Percentiles rank a stretch among this genome's conserved stretches.
These are phyloP conservation scores for Cephus cinctus DNA, from an alignment of 1,140 invertebrate genomes.

Conservation along the genomic window DNA sequence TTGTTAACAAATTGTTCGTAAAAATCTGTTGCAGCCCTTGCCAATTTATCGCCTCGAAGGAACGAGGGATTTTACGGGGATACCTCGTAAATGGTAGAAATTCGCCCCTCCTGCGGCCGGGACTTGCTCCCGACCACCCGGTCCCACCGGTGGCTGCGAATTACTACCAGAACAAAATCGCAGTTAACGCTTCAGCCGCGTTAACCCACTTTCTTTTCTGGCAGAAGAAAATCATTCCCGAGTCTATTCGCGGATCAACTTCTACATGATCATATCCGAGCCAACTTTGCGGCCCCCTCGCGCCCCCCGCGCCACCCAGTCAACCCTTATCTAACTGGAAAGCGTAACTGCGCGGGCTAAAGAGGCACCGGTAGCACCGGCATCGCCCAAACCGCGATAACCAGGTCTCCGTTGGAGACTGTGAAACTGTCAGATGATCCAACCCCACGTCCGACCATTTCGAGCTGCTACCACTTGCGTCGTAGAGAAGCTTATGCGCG, in stretches of 20 bases:
- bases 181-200: no score
- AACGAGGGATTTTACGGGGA: background rate
- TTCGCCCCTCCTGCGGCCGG: background rate
- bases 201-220: no score
- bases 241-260: no score
- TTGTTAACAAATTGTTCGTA: background rate
- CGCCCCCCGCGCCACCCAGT: background rate
- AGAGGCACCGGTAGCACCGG: no score
- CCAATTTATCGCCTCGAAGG: background rate
- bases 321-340: no score
- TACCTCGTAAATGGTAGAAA: background rate
- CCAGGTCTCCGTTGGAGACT: no score
- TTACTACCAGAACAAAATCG: no score
- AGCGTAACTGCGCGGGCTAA: background rate
- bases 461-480: slow-evolving; percentile 3
- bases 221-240: no score
- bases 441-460: slow-evolving; percentile 21
- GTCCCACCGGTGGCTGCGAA: no score
- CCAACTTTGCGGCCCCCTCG: background rate
- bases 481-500: slow-evolving; percentile 6
- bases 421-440: no score
- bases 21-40: background rate
- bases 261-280: no score
- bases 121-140: background rate
- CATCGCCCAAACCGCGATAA: slow-evolving; percentile 9